phyloP scores from a whole-genome alignment of 1,140 invertebrate species.

The Scaptomyza montana region DNA sequence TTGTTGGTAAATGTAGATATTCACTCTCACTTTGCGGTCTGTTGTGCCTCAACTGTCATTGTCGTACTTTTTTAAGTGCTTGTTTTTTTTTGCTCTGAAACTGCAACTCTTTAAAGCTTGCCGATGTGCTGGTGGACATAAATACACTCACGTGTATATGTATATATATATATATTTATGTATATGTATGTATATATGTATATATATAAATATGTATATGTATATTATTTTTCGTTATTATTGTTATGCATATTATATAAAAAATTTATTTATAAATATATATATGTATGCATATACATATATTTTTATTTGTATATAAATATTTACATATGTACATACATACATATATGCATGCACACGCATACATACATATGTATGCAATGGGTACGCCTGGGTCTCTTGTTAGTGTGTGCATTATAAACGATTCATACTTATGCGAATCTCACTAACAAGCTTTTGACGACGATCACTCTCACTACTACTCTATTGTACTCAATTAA shows the following conservation, averaged over 20 bases:
- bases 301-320: neutral
- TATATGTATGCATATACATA: slow-evolving; percentile 1
- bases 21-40: neutral
- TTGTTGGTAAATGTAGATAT: neutral
- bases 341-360: neutral
- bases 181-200: no score
- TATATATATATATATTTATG: no score
- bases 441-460: slow-evolving; percentile 24
- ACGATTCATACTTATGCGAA: slow-evolving; percentile 39
- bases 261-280: neutral
- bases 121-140: neutral
- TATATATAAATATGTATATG: no score
- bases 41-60: neutral
- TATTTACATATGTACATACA: no score
- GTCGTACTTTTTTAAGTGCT: slow-evolving; percentile 27
- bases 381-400: slow-evolving; percentile 1
- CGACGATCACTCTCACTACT: slow-evolving; percentile 60
- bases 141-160: no score
- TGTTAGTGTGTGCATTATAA: slow-evolving; percentile 2
- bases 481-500: slow-evolving; percentile 77
- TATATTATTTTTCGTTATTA: no score
- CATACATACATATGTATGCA: neutral
- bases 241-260: no score
- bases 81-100: slow-evolving; percentile 31
- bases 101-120: slow-evolving; percentile 14